Base-by-base conservation (phyloP, 2,888 invertebrate species). In the Andrena bucephala region DNA sequence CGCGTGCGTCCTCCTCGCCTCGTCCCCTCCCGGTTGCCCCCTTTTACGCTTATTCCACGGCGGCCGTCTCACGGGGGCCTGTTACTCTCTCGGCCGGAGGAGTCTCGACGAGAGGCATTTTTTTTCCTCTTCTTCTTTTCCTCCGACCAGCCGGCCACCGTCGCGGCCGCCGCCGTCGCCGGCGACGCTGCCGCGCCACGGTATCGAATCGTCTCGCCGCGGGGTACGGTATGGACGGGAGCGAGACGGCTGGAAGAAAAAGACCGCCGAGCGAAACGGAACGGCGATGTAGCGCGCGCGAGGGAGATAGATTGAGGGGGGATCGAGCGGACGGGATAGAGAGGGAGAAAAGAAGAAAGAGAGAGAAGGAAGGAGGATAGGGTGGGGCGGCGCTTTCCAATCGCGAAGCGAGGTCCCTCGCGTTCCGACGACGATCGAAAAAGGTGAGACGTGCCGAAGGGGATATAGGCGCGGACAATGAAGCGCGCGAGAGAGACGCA, bases 371-470 rank as follows among this genome's bases (percentile, higher is more conserved):
- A 83, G 42, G 36, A 69, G 67, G 72, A 71, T 65, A 85, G 85
- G 87, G 87, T 84, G 87, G 85, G 84, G 87, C 83, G 85, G 70
- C 80, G 87, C 87, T 88, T 88, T 88, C 88, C 88, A 88, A 88
- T 88, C 86, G 88, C 84, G 83, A 83, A 84, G 81, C 85, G 82
- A 84, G 83, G 81, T 76, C 78, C 79, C 81, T 81, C 86, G 86
- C 86, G 86, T 80, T 75, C 68, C 85, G 83, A 69, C 83, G 88
- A 84, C 90, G 90, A 90, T 91, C 90, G 91, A 90, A 91, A 92
- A 91, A 92, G 91, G 91, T 91, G 92, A 91, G 90, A 90, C 90
- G 90, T 87, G 92, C 88, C 91, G 90, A 90, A 89, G 89, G 90
- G 91, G 88, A 89, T 86, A 91, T 85, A 88, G 87, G 81, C 87